Evolutionary conservation across 30 jellyfish, hydroid and myxozoan species (phyloP).

Genomic region (Catostylus mosaicus): DNA sequence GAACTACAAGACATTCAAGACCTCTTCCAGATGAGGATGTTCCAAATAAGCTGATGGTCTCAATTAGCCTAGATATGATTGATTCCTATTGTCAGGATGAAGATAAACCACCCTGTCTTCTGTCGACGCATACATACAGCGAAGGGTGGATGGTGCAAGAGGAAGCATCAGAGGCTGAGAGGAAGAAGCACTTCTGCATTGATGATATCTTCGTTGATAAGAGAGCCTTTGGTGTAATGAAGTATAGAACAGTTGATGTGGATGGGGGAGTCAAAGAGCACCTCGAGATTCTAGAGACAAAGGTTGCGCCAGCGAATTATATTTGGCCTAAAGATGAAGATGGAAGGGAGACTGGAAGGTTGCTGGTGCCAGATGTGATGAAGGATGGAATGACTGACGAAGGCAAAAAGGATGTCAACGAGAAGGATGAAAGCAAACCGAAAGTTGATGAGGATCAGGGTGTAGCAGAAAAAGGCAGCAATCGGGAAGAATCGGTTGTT

Average conservation of each 20-base stretch:
- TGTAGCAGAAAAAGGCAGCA: neutral
- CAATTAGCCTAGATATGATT: constrained; percentile 27
- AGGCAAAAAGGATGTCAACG: neutral
- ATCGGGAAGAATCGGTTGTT: neutral
- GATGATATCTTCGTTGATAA: constrained; percentile 57
- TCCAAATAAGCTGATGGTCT: constrained; percentile 52
- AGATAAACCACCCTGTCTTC: constrained; percentile 38
- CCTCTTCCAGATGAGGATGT: constrained; percentile 4
- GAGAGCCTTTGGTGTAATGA: constrained; percentile 62
- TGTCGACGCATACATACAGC: constrained; percentile 47
- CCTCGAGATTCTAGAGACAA: constrained; percentile 38
- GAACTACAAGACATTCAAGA: constrained; percentile 29
- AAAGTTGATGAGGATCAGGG: neutral
- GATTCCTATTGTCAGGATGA: constrained; percentile 38
- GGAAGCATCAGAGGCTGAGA: constrained; percentile 14
- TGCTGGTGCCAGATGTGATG: neutral
- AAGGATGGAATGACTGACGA: constrained; percentile 1
- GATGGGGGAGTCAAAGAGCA: constrained; percentile 45
- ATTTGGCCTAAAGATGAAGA: constrained; percentile 30
- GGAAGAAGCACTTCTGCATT: constrained; percentile 17
- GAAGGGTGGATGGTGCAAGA: constrained; percentile 72
- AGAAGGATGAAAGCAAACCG: neutral
- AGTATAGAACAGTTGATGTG: constrained; percentile 28
- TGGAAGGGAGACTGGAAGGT: neutral
- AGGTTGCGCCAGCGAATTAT: constrained; percentile 40